phyloP scores from a whole-genome alignment of 2,888 invertebrate species.

The Pilophorus perplexus region DNA sequence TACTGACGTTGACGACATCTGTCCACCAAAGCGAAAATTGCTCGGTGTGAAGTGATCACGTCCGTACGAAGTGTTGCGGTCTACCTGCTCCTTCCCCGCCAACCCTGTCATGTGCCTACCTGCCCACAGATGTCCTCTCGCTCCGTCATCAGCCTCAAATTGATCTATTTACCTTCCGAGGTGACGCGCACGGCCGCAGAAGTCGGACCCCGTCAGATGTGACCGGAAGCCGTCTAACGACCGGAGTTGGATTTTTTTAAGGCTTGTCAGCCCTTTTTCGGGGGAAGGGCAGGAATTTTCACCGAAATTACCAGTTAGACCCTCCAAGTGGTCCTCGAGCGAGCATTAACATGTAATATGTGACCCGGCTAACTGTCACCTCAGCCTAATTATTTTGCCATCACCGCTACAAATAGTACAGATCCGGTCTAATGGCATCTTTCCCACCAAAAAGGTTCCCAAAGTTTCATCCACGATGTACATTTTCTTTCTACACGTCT shows the following conservation, averaged over 20 bases:
- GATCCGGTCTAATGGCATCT: conserved; percentile 26
- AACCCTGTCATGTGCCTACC: too few species aligned
- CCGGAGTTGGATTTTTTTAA: neutral
- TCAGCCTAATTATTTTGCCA: conserved; percentile 40
- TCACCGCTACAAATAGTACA: conserved; percentile 40
- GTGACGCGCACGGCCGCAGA: neutral
- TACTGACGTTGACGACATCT: too few species aligned
- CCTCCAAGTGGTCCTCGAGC: neutral
- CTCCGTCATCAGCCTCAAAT: too few species aligned
- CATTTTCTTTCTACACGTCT: neutral
- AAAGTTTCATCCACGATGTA: too few species aligned
- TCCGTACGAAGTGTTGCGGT: too few species aligned
- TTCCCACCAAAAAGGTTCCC: conserved; percentile 4
- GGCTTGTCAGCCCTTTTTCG: too few species aligned
- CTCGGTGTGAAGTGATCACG: too few species aligned
- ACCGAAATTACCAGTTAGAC: conserved; percentile 14
- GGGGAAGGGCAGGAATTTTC: conserved; percentile 9
- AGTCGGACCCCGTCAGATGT: conserved; percentile 20
- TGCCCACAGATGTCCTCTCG: too few species aligned
- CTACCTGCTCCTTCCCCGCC: too few species aligned
- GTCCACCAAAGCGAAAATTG: too few species aligned
- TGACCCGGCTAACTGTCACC: conserved; percentile 32
- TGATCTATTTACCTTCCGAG: conserved; percentile 6
- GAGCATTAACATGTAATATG: conserved; percentile 34
- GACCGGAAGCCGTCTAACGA: conserved; percentile 32